Base-by-base conservation (phyloP, 2,888 invertebrate species). In the Allygus modestus region DNA sequence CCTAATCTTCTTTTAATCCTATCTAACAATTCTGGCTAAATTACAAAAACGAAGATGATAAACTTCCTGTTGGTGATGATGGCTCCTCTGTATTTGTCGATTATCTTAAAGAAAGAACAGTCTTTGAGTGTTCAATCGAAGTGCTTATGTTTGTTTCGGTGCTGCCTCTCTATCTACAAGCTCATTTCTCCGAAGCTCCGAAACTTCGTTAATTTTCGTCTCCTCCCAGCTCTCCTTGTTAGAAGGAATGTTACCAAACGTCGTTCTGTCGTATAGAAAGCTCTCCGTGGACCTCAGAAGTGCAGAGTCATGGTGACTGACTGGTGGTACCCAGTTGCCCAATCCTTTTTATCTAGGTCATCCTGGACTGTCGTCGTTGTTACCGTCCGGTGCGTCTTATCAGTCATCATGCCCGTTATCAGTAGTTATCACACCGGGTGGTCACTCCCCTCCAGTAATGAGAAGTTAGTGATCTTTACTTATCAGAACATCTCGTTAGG, bases 221-320 rank as follows among this genome's bases (percentile, higher is more conserved):
- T 26, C 58, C 65, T 1, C 7, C 12, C 65, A 31, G 20, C 54
- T 54, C 1, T 12, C 54, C 2, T 7, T 23, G 54, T 54, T 46
- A 23, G 26, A 31, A 58, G 12, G 31, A 23, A 65, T 28, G 65
- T 65, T 65, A 65, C 65, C 2, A 65, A 65, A 65, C 65, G 23
- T 28, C 58, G 15, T 51, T 23, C 7, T 2, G 20, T 26, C 58
- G 58, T 31, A 65, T 65, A 65, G 65, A 65, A 65, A 65, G 65
- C 17, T 23, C 51, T 26, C 65, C 54, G 28, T 65, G 65, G 65
- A 65, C 28, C 28, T 31, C 20, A 28, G 65, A 65, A 65, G 65
- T 65, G 65, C 31, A 58, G 15, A 65, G 65, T 65, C 65, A 65
- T 28, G 65, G 1, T 65, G 65, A 65, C 65, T 46, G 46, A 46